Evolutionary conservation across 64 coral and sea anemone genomes (phyloP).

Genomic region (Dendrophyllia cribrosa): DNA sequence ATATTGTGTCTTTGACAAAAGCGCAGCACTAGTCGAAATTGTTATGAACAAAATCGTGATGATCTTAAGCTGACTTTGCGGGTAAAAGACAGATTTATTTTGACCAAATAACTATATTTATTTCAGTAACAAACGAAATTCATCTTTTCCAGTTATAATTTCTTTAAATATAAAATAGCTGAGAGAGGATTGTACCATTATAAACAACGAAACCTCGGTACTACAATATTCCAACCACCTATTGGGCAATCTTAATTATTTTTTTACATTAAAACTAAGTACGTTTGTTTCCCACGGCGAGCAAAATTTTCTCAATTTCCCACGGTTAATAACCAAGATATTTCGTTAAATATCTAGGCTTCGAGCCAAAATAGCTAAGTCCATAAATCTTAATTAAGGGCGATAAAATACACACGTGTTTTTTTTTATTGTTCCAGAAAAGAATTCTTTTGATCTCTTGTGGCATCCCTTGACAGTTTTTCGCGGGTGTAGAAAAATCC

Average conservation of each 20-base stretch:
- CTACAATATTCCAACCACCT: not conserved
- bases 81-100: not conserved
- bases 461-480: not conserved
- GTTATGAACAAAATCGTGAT: not conserved
- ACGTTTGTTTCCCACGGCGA: conserved; percentile 21
- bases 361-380: not conserved
- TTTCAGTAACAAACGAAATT: no score
- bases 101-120: no score
- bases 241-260: not conserved
- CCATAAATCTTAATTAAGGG: not conserved
- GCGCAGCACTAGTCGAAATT: not conserved
- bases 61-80: no score
- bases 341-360: not conserved
- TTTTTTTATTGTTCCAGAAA: not conserved
- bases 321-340: conserved; percentile 10
- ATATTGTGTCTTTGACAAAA: conserved; percentile 7
- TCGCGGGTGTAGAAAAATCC: not conserved
- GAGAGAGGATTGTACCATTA: no score
- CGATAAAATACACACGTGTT: not conserved
- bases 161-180: no score
- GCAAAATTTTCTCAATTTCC: not conserved
- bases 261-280: not conserved
- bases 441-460: not conserved
- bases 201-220: no score
- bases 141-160: no score